These are phyloP conservation scores for Tapirus terrestris DNA, from an alignment of 2,113 vertebrate species.

Conservation along the genomic window DNA sequence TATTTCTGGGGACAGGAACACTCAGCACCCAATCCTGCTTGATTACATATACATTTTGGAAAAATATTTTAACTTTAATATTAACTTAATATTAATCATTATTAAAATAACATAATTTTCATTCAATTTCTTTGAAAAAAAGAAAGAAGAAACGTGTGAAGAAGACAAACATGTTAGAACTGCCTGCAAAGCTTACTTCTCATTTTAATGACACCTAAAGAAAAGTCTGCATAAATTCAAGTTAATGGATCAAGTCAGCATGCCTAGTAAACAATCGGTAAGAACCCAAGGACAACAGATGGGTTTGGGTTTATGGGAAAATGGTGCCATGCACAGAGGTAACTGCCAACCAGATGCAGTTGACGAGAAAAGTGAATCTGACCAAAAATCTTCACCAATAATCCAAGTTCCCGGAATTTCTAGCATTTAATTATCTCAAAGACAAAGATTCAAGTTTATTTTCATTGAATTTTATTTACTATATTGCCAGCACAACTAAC, in stretches of 20 bases:
- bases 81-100: neutral
- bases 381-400: too few relatives aligned
- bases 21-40: neutral
- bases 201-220: neutral
- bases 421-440: neutral
- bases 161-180: neutral
- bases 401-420: neutral
- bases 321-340: neutral
- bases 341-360: neutral
- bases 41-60: neutral
- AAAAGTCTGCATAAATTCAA: neutral
- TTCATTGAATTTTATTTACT: neutral
- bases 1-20: neutral
- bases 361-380: neutral
- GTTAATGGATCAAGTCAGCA: neutral
- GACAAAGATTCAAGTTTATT: neutral
- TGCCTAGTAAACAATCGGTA: neutral
- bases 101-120: neutral
- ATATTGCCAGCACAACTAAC: neutral
- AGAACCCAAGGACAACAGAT: neutral
- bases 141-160: neutral
- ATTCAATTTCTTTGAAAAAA: neutral
- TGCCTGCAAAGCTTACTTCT: neutral
- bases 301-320: neutral
- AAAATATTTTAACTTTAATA: neutral